Evolutionary conservation across 2,888 invertebrate genomes (phyloP), one percentile per base, ranked within the genome.

Genomic region (Spialia ferax): DNA sequence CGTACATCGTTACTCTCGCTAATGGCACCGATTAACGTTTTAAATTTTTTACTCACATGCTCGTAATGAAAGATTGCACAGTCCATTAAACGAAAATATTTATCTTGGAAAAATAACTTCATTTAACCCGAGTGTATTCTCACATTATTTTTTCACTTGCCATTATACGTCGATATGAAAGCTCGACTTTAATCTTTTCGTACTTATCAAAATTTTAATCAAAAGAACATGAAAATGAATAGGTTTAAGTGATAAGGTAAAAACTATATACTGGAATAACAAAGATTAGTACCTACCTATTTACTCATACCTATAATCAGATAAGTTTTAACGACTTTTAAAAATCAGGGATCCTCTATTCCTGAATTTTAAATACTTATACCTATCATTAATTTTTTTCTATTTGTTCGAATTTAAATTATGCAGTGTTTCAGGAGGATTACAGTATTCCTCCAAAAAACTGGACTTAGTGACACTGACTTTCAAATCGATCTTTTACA

Each of bases 11-110:
- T 84, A 84, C 80, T 84, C 82, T 75, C 75, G 74, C 83, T 87
- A 86, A 89, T 85, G 84, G 74, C 74, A 67, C 70, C 86, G 81
- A 89, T 90, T 88, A 87, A 83, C 81, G 78, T 78, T 85, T 83
- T 79, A 81, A 66, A 66, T 66, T 66, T 66, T 52, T 66, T 66
- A 60, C 50, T 35, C 65, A 6, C 59, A 29, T 50, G 5, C 18
- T 23, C 15, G 57, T 50, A 50, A 57, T 57, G 64, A 22, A 59
- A 60, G 42, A 45, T 60, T 59, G 22, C 54, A 42, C 18, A 7
- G 29, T 38, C 48, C 65, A 54, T 61, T 60, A 54, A 45, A 22
- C 18, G 22, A 23, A 50, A 52, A 66, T 66, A 66, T 67, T 67
- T 55, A 45, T 52, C 26, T 76, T 81, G 77, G 77, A 75, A 74